phyloP scores from a whole-genome alignment of 2,113 vertebrate genomes.

The Perccottus glenii region DNA sequence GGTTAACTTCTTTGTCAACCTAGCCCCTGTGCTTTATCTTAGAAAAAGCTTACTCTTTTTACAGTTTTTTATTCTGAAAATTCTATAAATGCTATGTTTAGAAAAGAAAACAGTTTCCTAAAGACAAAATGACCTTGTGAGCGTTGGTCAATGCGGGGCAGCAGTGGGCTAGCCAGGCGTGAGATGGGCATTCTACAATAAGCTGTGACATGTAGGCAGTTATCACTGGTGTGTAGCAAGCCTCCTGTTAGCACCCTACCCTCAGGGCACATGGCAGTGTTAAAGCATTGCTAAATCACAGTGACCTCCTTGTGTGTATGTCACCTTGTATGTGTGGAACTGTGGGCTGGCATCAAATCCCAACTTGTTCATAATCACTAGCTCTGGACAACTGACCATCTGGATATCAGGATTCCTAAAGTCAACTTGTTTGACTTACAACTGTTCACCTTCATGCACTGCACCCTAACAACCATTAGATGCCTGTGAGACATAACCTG shows the following conservation, averaged over 20 bases:
- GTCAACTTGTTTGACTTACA: too few species aligned
- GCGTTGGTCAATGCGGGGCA: not conserved
- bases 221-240: not conserved
- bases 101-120: not conserved
- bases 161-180: not conserved
- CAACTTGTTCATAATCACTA: not conserved
- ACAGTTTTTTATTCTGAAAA: too few species aligned
- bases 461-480: too few species aligned
- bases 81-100: too few species aligned
- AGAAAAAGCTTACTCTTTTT: too few species aligned
- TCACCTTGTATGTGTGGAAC: not conserved
- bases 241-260: constrained; percentile 7
- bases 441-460: too few species aligned
- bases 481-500: too few species aligned
- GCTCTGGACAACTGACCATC: too few species aligned
- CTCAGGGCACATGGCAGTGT: not conserved
- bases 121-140: not conserved
- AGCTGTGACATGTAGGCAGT: constrained; percentile 13
- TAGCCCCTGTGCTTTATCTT: too few species aligned
- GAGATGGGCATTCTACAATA: not conserved
- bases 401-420: too few species aligned
- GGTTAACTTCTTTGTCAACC: too few species aligned
- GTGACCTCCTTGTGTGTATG: not conserved
- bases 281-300: not conserved
- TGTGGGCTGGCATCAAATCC: not conserved